These are phyloP conservation scores for Mimumesa dahlbomi DNA, from an alignment of 2,888 invertebrate species.

Conservation along the genomic window DNA sequence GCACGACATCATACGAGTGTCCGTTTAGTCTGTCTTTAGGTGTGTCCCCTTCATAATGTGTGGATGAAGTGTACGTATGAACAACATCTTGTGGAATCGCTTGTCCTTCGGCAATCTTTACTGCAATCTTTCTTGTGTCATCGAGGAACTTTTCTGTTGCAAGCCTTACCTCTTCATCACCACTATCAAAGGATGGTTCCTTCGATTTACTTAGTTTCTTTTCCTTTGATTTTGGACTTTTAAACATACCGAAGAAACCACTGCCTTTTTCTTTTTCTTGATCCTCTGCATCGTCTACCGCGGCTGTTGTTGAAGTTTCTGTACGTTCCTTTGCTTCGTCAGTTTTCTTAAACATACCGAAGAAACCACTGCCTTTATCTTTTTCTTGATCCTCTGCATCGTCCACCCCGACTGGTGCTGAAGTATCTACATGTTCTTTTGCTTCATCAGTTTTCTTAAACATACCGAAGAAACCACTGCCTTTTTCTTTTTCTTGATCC, in stretches of 20 bases:
- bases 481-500: slow-evolving; percentile 79
- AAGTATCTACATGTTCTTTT: too few species aligned
- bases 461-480: slow-evolving; percentile 80
- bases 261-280: slow-evolving; percentile 61
- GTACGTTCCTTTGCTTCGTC: too few species aligned
- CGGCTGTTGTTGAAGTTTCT: slow-evolving; percentile 64
- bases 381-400: too few species aligned
- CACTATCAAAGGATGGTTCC: slow-evolving; percentile 64
- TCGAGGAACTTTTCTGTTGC: slow-evolving; percentile 71
- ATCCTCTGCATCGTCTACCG: slow-evolving; percentile 38
- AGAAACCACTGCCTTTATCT: slow-evolving; percentile 81
- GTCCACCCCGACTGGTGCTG: too few species aligned
- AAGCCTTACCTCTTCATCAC: slow-evolving; percentile 58
- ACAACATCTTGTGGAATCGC: slow-evolving; percentile 18
- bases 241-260: slow-evolving; percentile 74
- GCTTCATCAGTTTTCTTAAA: too few species aligned
- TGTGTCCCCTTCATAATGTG: slow-evolving; percentile 53
- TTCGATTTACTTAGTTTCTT: slow-evolving; percentile 66
- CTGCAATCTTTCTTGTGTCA: slow-evolving; percentile 66
- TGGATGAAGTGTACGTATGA: slow-evolving; percentile 51
- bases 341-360: too few species aligned
- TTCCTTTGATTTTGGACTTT: slow-evolving; percentile 72
- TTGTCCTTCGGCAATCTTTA: slow-evolving; percentile 18
- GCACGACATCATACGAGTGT: slow-evolving; percentile 64
- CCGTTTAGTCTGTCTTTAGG: slow-evolving; percentile 68